phyloP scores from a whole-genome alignment of 2,888 invertebrate genomes.

The Anorthoa munda region DNA sequence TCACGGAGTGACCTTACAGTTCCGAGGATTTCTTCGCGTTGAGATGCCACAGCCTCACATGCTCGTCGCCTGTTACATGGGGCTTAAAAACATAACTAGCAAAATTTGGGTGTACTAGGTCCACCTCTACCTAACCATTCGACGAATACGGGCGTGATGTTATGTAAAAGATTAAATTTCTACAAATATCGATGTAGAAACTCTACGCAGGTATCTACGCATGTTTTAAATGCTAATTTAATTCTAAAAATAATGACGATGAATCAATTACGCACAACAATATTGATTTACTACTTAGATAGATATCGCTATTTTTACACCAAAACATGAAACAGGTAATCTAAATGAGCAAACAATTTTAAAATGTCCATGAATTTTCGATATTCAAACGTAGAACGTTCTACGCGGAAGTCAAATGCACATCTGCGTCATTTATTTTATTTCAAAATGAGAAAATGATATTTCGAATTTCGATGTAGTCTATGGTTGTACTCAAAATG shows the following conservation, averaged over 20 bases:
- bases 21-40: too few relatives aligned
- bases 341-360: constrained; percentile 38
- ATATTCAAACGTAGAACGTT: constrained; percentile 35
- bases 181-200: too few relatives aligned
- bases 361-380: constrained; percentile 38
- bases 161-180: too few relatives aligned
- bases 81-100: too few relatives aligned
- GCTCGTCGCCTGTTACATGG: too few relatives aligned
- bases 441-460: constrained; percentile 7
- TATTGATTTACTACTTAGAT: constrained; percentile 27
- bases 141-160: too few relatives aligned
- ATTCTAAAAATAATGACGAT: constrained; percentile 46
- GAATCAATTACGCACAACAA: constrained; percentile 25
- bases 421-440: constrained; percentile 29
- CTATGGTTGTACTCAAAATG: constrained; percentile 4
- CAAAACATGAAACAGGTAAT: constrained; percentile 40
- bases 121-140: too few relatives aligned
- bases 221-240: constrained; percentile 9
- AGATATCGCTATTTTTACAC: constrained; percentile 40
- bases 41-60: too few relatives aligned
- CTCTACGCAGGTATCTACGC: too few relatives aligned
- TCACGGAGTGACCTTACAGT: too few relatives aligned
- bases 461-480: not conserved
- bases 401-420: constrained; percentile 35
- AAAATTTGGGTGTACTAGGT: too few relatives aligned